Conservation (phyloP, 2,888 invertebrate species). For the Dinocampus coccinellae region DNA sequence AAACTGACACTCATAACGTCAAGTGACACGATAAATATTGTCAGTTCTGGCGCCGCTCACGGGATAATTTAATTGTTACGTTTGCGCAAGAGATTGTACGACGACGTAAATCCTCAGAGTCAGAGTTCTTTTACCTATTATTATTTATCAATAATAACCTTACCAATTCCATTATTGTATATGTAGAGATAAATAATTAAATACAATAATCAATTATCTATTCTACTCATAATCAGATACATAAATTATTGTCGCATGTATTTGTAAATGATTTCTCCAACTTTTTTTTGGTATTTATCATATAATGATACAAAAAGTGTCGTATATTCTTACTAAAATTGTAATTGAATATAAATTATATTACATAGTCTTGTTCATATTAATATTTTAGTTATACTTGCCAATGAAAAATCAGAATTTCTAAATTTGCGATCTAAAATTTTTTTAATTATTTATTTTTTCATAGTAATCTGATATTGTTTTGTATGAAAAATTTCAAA, state of each 20-base stretch:
- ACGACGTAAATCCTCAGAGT: not conserved
- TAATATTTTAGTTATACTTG: too few relatives aligned
- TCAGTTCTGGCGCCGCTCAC: slow-evolving; percentile 11
- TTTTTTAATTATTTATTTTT: too few relatives aligned
- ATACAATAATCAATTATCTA: not conserved
- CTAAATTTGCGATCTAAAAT: too few relatives aligned
- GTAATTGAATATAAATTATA: too few relatives aligned
- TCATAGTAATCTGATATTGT: too few relatives aligned
- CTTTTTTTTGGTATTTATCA: too few relatives aligned
- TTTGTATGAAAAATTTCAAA: too few relatives aligned
- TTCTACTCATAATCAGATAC: not conserved
- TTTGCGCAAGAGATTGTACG: slow-evolving; percentile 46
- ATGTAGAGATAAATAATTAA: slow-evolving; percentile 19
- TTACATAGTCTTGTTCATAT: too few relatives aligned
- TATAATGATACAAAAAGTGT: too few relatives aligned
- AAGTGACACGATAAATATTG: slow-evolving; percentile 52
- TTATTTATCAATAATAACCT: slow-evolving; percentile 25
- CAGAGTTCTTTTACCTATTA: slow-evolving; percentile 46
- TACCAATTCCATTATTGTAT: slow-evolving; percentile 32
- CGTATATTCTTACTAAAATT: too few relatives aligned
- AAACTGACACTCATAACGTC: slow-evolving; percentile 52
- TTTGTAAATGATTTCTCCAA: too few relatives aligned
- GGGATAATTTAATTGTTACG: slow-evolving; percentile 37
- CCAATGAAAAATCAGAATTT: too few relatives aligned
- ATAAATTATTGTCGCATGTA: slow-evolving; percentile 3